A percentile compares a stretch with the other conserved stretches of the same genome.
phyloP scores from a whole-genome alignment of 1,140 invertebrate species.

The Holotrichia oblita region DNA sequence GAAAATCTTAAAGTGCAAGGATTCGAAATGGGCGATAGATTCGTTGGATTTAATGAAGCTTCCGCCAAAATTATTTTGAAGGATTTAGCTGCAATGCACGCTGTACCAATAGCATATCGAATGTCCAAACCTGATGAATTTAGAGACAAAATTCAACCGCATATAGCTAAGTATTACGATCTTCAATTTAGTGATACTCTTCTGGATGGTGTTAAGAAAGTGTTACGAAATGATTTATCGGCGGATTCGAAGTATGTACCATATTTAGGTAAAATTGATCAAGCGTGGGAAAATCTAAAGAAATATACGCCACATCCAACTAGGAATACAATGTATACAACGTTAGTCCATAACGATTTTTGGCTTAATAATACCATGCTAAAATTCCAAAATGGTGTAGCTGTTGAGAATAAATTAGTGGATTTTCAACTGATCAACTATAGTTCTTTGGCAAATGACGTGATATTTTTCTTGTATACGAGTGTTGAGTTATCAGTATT shows the following conservation, averaged over 20 bases:
- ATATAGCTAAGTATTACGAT: slow-evolving; percentile 53
- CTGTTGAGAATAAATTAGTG: slow-evolving; percentile 65
- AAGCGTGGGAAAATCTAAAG: slow-evolving; percentile 24
- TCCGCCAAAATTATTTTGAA: slow-evolving; percentile 56
- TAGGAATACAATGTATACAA: slow-evolving; percentile 45
- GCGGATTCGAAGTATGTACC: slow-evolving; percentile 54
- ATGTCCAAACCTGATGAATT: slow-evolving; percentile 61
- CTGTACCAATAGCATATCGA: slow-evolving; percentile 58
- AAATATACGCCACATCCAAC: neutral
- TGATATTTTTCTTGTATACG: slow-evolving; percentile 66
- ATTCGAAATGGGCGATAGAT: slow-evolving; percentile 54
- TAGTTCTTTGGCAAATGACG: slow-evolving; percentile 63
- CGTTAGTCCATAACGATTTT: slow-evolving; percentile 47
- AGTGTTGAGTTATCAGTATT: slow-evolving; percentile 61
- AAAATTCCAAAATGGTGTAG: slow-evolving; percentile 57
- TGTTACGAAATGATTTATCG: slow-evolving; percentile 53
- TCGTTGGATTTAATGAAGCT: slow-evolving; percentile 57
- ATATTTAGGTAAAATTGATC: slow-evolving; percentile 48
- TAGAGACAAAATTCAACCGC: slow-evolving; percentile 55
- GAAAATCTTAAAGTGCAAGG: slow-evolving; percentile 59
- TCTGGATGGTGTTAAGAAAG: slow-evolving; percentile 49
- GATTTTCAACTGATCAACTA: slow-evolving; percentile 69
- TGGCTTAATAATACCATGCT: slow-evolving; percentile 46
- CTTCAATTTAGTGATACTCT: slow-evolving; percentile 52
- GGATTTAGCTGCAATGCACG: slow-evolving; percentile 61